Percentiles rank a stretch among this genome's conserved stretches.
phyloP scores from a whole-genome alignment of 2,797 vertebrate species.

The Ctenochaetus hawaiiensis region DNA sequence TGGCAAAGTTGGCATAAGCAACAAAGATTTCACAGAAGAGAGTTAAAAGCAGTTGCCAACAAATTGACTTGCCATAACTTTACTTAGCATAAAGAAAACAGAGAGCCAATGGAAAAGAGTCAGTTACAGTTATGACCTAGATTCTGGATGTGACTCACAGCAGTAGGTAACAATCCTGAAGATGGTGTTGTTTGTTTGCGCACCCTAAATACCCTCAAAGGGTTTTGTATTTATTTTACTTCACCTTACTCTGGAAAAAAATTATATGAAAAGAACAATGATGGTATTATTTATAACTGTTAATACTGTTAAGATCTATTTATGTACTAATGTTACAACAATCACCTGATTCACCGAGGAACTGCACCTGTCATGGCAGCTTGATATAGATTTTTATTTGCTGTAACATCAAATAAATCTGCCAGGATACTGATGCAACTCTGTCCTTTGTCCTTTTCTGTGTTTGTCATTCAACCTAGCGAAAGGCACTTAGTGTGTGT shows the following conservation, averaged over 20 bases:
- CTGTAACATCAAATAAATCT: conserved; percentile 77
- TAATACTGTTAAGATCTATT: conserved; percentile 54
- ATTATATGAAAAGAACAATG: conserved; percentile 2
- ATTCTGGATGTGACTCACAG: conserved; percentile 13
- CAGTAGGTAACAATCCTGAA: conserved; percentile 29
- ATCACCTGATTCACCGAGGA: conserved; percentile 43
- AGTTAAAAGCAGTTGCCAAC: neutral
- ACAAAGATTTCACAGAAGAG: neutral
- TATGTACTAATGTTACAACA: conserved; percentile 54
- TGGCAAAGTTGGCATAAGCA: neutral
- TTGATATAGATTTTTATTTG: conserved; percentile 60
- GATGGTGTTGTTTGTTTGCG: conserved; percentile 17
- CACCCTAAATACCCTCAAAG: conserved; percentile 34
- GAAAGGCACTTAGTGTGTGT: neutral
- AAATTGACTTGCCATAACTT: neutral
- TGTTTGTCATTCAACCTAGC: neutral
- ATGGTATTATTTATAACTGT: conserved; percentile 53
- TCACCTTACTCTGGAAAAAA: neutral
- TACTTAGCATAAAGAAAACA: conserved; percentile 38
- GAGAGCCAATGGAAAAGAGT: conserved; percentile 53
- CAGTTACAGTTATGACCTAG: conserved; percentile 4
- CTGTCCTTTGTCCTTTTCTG: conserved; percentile 39
- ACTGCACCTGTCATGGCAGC: conserved; percentile 61
- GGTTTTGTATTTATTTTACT: conserved; percentile 56
- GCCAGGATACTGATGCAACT: conserved; percentile 53